Base-by-base conservation (phyloP, 1,140 invertebrate species). In the Coptotermes formosanus region DNA sequence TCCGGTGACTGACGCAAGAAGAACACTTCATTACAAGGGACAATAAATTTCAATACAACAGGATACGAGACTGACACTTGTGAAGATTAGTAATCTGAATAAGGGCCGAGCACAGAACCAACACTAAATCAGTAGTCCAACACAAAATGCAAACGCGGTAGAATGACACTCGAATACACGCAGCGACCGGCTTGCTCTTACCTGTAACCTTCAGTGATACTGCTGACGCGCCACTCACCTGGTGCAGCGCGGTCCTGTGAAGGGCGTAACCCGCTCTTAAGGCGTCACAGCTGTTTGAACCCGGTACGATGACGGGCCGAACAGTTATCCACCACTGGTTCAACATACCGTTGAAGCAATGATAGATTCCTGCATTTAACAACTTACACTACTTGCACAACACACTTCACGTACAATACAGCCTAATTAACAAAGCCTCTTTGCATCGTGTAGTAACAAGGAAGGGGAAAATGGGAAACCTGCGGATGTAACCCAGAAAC, bases 261-360 rank as follows among this genome's bases (percentile, higher is more conserved):
- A 75, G 64, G 64, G 64, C 64, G 64, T 75, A 30, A 75, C 64
- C n/a, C 4, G 64, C 16, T 30, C n/a, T 30, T 9, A 75, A 25
- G n/a, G 64, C 25, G 19, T 30, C 64, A 75, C 64, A 75, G 64
- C 64, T 75, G 64, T 75, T 75, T 75, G 64, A 75, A 75, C n/a
- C 64, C 64, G 64, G 8, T 25, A 25, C 64, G 30, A 14, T 75
- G 64, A 25, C 64, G 64, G 25, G 7, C 30, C 25, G 64, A 82
- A 55, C 52, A 55, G 52, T 55, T n/a, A 30, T 75, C 64, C 64
- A 75, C 6, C 64, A 75, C 64, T 75, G 64, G n/a, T n/a, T 75
- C 64, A 75, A 75, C 64, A n/a, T n/a, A 55, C 1, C 64, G 25
- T 75, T 75, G 64, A 75, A 75, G n/a, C 64, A 75, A 30, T 30